These are phyloP conservation scores for Pipistrellus kuhlii DNA, from an alignment of 2,797 vertebrate genomes.

Conservation along the genomic window DNA sequence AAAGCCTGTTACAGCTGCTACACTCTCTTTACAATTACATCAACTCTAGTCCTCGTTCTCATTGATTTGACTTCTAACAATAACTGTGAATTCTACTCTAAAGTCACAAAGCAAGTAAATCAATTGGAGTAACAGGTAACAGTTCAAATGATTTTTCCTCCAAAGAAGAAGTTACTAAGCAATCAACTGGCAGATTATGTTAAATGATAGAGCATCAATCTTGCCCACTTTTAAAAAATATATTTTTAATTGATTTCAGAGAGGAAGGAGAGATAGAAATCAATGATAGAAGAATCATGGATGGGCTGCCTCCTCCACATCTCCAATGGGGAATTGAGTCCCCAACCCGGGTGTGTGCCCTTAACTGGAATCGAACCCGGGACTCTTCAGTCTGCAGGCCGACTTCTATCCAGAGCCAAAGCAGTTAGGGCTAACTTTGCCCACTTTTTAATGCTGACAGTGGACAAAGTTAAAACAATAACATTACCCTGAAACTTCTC, in stretches of 20 bases:
- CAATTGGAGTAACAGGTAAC: constrained; percentile 10
- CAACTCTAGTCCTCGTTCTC: neutral
- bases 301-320: no score
- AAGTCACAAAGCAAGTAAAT: constrained; percentile 43
- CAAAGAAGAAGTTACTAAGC: constrained; percentile 33
- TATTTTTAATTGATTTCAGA: no score
- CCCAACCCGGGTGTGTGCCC: no score
- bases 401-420: no score
- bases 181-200: neutral
- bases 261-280: no score
- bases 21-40: constrained; percentile 30
- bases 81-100: constrained; percentile 18
- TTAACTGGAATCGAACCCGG: no score
- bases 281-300: no score
- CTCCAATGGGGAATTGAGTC: no score
- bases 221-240: no score
- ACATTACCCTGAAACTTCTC: constrained; percentile 29
- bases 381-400: no score
- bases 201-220: constrained; percentile 30
- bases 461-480: constrained; percentile 60
- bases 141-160: constrained; percentile 37
- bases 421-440: neutral
- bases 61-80: neutral
- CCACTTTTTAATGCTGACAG: constrained; percentile 47
- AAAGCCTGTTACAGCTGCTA: constrained; percentile 2